Base-by-base conservation (phyloP, 2,797 vertebrate genomes). In the Hephaestus fuliginosus region DNA sequence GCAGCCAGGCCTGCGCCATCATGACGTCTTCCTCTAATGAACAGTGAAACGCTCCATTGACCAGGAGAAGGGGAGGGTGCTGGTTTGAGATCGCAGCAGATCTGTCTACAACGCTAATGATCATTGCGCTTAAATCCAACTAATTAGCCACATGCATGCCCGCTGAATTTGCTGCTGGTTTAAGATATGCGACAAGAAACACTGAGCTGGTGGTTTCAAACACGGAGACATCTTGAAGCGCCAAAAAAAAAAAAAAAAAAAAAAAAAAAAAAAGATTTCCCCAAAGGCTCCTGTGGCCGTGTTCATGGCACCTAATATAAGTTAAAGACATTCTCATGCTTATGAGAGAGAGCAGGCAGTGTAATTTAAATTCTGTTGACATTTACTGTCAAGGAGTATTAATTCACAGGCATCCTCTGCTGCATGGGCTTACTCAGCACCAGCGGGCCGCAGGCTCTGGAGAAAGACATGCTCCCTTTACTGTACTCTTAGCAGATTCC, bases 361-460 rank as follows among this genome's bases (percentile, higher is more conserved):
- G 90, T 93, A 94, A 95, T 96, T 95, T 96, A 95, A 96, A 96
- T 95, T 95, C 95, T 95, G 95, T 96, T 96, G 95, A 96, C 96
- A 96, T 96, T 96, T 95, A 94, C 95, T 96, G 96, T 96, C 96
- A 95, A 92, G 92, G 89, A 92, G 90, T 88, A 94, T 96, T 96
- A 96, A 94, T 92, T 93, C 93, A 93, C 80, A 81, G 88, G 89
- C 90, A 70, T 94, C 90, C 86, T 93, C 88, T 82, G 91, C 89
- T 88, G 91, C 91, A 78, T 71, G 85, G 94, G 92, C 94, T 96
- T 95, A 96, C 94, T 96, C 95, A 96, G 95, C 95, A 96, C 85
- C 92, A 92, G 86, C 70, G 77, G 88, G 93, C 95, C 90, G 82
- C 81, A 2, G 93, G 94, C 92, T 93, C 84, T 74, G 82, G 86